Evolutionary conservation across 2,797 vertebrate genomes (phyloP).

Genomic region (Artibeus jamaicensis): DNA sequence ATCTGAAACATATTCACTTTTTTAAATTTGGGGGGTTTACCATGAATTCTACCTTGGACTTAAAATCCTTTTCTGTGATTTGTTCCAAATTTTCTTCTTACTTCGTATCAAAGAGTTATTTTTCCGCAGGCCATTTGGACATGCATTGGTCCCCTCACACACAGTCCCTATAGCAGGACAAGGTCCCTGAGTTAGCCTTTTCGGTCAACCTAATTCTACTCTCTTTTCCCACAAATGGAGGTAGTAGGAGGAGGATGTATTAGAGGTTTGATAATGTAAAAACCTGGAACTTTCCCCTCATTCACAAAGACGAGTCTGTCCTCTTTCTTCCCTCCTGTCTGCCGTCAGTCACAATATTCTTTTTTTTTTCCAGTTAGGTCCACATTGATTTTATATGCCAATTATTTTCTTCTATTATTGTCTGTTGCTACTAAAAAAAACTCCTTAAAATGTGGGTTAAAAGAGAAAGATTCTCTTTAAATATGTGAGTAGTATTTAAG

Average conservation of each 20-base stretch:
- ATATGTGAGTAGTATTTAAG: not conserved
- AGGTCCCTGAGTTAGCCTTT: not conserved
- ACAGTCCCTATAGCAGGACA: not conserved
- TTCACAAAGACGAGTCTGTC: not conserved
- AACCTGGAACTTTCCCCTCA: not conserved
- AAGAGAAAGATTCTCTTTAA: not conserved
- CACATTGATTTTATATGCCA: not conserved
- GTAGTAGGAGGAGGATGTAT: not conserved
- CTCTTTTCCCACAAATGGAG: not conserved
- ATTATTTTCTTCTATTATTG: not conserved
- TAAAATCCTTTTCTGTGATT: not conserved
- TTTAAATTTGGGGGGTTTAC: not conserved
- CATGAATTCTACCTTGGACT: not conserved
- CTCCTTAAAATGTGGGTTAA: not conserved
- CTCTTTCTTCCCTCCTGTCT: not conserved
- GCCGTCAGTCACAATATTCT: not conserved
- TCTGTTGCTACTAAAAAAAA: not conserved
- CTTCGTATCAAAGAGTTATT: not conserved
- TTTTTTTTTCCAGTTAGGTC: not conserved
- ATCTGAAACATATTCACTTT: not conserved
- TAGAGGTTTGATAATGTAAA: not conserved
- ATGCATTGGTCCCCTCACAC: not conserved
- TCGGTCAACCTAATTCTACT: not conserved
- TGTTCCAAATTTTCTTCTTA: not conserved
- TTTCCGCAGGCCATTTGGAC: not conserved